Conservation (phyloP, 2,888 invertebrate genomes). For the Eucera pruinosa region DNA sequence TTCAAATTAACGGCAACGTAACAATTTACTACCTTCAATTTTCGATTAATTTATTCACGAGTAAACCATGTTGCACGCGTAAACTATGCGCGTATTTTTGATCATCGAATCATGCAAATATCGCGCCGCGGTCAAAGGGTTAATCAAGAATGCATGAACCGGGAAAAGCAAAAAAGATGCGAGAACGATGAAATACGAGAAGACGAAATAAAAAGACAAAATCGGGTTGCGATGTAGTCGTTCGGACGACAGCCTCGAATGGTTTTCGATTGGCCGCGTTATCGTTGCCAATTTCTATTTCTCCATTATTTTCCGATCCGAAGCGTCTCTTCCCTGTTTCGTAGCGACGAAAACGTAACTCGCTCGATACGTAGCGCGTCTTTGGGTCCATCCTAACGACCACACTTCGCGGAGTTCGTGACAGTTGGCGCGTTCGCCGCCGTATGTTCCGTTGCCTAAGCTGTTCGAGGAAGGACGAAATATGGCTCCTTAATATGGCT, state of each 20-base stretch:
- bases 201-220: too few species aligned
- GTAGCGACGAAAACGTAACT: neutral
- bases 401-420: neutral
- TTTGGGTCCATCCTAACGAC: neutral
- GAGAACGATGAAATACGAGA: too few species aligned
- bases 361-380: conserved; percentile 3
- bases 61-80: too few species aligned
- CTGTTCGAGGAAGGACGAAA: neutral
- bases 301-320: neutral
- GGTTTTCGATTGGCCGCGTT: conserved; percentile 51
- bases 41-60: too few species aligned
- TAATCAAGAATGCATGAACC: too few species aligned
- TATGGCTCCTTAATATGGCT: conserved; percentile 24
- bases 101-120: too few species aligned
- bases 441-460: neutral
- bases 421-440: neutral
- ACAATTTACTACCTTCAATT: too few species aligned
- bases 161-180: too few species aligned
- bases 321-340: neutral
- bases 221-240: neutral
- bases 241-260: conserved; percentile 31
- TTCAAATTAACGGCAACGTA: too few species aligned
- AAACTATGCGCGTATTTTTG: too few species aligned
- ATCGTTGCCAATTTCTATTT: conserved; percentile 51
- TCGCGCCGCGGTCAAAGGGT: too few species aligned